phyloP scores from a whole-genome alignment of 1,140 invertebrate species.

The Colletes gigas region DNA sequence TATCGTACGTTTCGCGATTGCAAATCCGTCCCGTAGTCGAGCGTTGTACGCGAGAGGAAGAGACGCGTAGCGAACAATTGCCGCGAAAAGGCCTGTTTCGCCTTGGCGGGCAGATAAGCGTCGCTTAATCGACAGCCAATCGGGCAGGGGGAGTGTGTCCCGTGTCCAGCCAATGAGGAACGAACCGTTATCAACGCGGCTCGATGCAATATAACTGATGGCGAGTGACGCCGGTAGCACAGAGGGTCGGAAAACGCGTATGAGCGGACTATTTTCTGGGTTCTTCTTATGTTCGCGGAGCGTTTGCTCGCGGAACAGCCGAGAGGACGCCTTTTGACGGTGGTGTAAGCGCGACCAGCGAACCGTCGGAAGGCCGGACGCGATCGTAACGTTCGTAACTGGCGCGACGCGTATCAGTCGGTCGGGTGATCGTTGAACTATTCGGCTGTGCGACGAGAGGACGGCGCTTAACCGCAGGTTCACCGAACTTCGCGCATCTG shows the following conservation, averaged over 20 bases:
- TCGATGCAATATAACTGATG: conserved; percentile 31
- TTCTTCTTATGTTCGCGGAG: neutral
- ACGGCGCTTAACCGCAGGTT: neutral
- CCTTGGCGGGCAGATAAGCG: conserved; percentile 13
- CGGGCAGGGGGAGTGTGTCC: conserved; percentile 24
- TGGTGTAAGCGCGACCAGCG: conserved; percentile 3
- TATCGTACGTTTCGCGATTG: too few species aligned
- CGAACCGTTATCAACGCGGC: conserved; percentile 18
- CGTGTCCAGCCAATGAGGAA: conserved; percentile 21
- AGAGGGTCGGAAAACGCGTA: conserved; percentile 12
- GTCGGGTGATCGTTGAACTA: conserved; percentile 36
- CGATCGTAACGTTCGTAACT: conserved; percentile 28
- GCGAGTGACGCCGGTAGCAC: neutral
- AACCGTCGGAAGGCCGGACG: conserved; percentile 40
- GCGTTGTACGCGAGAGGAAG: neutral
- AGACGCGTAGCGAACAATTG: neutral
- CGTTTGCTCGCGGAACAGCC: neutral
- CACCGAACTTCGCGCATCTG: neutral
- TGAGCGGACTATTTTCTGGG: too few species aligned
- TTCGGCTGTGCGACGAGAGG: conserved; percentile 12
- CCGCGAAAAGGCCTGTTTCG: conserved; percentile 2
- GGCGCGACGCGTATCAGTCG: conserved; percentile 40
- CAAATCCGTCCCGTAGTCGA: too few species aligned
- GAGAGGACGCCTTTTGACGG: neutral
- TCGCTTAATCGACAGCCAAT: conserved; percentile 42